Conservation (phyloP, 2,113 vertebrate genomes). For the Scomber japonicus region DNA sequence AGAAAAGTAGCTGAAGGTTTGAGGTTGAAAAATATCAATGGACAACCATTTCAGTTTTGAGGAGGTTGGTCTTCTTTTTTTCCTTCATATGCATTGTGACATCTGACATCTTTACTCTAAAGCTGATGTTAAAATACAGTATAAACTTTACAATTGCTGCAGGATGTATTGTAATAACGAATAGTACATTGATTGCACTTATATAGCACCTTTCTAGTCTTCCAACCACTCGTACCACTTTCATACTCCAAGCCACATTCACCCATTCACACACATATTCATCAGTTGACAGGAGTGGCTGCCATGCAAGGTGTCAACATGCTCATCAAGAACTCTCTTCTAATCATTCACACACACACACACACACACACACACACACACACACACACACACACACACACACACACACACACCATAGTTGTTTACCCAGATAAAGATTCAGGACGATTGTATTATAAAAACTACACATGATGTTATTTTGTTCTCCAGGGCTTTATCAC, state of each 20-base stretch:
- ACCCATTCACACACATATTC: too few relatives aligned
- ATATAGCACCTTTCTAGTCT: too few relatives aligned
- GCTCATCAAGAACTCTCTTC: too few relatives aligned
- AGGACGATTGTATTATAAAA: too few relatives aligned
- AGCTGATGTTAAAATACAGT: neutral
- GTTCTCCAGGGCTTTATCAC: neutral
- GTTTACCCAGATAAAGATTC: neutral
- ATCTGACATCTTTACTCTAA: neutral
- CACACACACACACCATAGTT: neutral
- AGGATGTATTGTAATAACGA: neutral
- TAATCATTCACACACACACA: too few relatives aligned
- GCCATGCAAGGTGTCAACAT: too few relatives aligned
- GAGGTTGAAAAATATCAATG: conserved; percentile 72
- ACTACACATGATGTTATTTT: neutral
- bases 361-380: too few relatives aligned
- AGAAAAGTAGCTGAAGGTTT: conserved; percentile 66
- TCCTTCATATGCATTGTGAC: neutral
- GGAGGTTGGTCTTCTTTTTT: conserved; percentile 67
- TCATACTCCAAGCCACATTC: too few relatives aligned
- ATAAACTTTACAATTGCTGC: neutral
- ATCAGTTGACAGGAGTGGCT: too few relatives aligned
- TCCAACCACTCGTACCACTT: too few relatives aligned
- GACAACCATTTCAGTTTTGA: conserved; percentile 78
- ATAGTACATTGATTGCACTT: too few relatives aligned
- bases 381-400: too few relatives aligned